Evolutionary conservation across 2,888 invertebrate genomes (phyloP).

Genomic region (Nemotelus nigrinus): DNA sequence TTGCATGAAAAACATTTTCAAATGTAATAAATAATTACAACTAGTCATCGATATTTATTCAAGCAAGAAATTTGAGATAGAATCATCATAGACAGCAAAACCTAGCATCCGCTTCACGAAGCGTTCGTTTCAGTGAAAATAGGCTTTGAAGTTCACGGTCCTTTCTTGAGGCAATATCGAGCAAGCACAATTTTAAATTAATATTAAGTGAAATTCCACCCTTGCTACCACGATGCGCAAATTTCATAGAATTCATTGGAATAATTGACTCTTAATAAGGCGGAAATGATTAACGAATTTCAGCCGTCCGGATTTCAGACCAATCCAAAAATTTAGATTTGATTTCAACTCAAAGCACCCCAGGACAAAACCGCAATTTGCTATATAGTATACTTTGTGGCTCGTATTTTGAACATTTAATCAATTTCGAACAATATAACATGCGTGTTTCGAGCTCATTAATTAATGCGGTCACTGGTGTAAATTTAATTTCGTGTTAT

Average conservation of each 20-base stretch:
- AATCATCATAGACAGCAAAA: no score
- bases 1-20: no score
- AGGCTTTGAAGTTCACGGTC: no score
- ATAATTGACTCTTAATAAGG: constrained; percentile 36
- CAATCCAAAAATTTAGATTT: no score
- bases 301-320: not conserved
- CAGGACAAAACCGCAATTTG: constrained; percentile 9
- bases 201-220: not conserved
- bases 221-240: no score
- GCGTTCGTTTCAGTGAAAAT: no score
- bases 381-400: not conserved
- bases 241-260: constrained; percentile 22
- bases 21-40: no score
- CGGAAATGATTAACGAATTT: constrained; percentile 32
- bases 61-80: no score
- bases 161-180: no score
- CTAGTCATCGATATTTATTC: no score
- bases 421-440: constrained; percentile 19
- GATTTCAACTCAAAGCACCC: not conserved
- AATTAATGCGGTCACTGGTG: constrained; percentile 20
- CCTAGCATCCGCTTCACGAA: no score
- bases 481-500: constrained; percentile 5
- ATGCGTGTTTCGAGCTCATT: constrained; percentile 17
- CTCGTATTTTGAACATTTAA: not conserved
- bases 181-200: not conserved